A percentile compares a stretch with the other conserved stretches of the same genome.
Evolutionary conservation across 2,888 invertebrate species (phyloP).

Genomic region (Tryphoninae sp.): DNA sequence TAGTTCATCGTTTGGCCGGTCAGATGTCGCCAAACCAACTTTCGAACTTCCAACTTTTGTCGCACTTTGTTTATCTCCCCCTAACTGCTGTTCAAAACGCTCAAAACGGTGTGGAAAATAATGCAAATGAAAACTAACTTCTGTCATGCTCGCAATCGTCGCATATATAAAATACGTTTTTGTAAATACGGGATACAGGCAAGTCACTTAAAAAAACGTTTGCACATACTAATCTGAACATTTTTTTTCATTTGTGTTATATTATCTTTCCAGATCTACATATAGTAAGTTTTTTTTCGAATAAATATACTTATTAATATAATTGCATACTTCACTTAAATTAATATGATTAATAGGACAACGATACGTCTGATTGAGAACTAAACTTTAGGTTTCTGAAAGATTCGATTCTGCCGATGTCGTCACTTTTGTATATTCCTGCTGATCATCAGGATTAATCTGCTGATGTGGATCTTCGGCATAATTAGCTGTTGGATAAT

Average conservation of each 20-base stretch:
- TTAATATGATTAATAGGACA: slow-evolving; percentile 36
- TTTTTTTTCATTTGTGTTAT: neutral
- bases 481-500: slow-evolving; percentile 57
- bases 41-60: too few species aligned
- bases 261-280: neutral
- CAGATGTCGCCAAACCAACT: too few species aligned
- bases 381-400: slow-evolving; percentile 36
- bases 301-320: slow-evolving; percentile 7
- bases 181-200: too few species aligned
- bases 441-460: slow-evolving; percentile 39
- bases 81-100: too few species aligned
- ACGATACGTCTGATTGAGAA: slow-evolving; percentile 32
- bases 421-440: slow-evolving; percentile 33
- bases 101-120: too few species aligned
- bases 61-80: too few species aligned
- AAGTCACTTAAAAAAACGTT: neutral
- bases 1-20: too few species aligned
- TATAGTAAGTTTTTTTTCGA: slow-evolving; percentile 1
- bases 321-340: slow-evolving; percentile 22
- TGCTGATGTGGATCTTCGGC: slow-evolving; percentile 46
- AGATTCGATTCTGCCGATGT: slow-evolving; percentile 41
- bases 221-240: neutral
- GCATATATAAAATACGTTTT: too few species aligned
- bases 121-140: too few species aligned
- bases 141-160: too few species aligned